Percentiles rank a stretch among this genome's conserved stretches.
Conservation (phyloP, 2,888 invertebrate species). For the Chloroclysta siterata region DNA sequence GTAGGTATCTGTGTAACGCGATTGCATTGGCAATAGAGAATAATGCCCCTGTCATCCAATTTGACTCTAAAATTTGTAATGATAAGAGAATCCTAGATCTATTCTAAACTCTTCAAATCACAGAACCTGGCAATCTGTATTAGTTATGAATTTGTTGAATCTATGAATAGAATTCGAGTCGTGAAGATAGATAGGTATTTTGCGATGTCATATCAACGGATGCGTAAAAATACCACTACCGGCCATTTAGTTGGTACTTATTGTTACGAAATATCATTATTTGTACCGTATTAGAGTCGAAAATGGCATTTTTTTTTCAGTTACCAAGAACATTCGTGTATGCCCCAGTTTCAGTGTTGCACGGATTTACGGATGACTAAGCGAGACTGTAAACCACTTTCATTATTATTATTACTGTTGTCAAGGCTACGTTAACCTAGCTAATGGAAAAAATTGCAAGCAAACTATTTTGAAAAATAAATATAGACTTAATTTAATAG, state of each 20-base stretch:
- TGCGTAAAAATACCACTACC: slow-evolving; percentile 31
- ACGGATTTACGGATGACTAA: slow-evolving; percentile 68
- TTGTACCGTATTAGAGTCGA: slow-evolving; percentile 1
- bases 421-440: slow-evolving; percentile 15
- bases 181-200: background rate
- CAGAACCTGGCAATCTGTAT: no score
- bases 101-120: no score
- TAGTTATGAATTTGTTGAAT: no score
- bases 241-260: slow-evolving; percentile 1
- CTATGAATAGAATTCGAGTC: no score
- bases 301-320: slow-evolving; percentile 4
- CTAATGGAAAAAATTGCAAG: background rate
- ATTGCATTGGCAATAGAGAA: no score
- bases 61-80: no score
- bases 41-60: no score
- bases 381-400: slow-evolving; percentile 48
- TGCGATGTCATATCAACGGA: slow-evolving; percentile 48
- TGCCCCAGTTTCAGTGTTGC: slow-evolving; percentile 62
- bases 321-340: slow-evolving; percentile 2
- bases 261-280: slow-evolving; percentile 3
- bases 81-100: no score
- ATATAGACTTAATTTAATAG: no score
- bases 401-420: slow-evolving; percentile 30
- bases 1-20: no score
- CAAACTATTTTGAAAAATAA: no score